Percentiles rank a stretch among this genome's conserved stretches.
phyloP scores from a whole-genome alignment of 2,888 invertebrate species.

The Polyploca ridens region DNA sequence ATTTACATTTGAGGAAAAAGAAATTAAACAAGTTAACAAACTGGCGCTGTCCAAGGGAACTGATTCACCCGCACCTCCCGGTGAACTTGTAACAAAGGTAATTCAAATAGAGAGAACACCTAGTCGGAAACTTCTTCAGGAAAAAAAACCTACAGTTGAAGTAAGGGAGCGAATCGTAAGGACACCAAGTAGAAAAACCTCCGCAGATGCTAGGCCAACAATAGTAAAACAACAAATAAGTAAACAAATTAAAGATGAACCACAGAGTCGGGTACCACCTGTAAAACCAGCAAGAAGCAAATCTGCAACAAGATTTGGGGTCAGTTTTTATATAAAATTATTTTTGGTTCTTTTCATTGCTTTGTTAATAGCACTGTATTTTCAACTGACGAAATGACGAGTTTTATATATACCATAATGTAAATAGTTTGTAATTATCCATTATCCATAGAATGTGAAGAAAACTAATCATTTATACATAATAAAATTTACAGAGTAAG shows the following conservation, averaged over 20 bases:
- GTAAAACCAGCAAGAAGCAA: constrained; percentile 80
- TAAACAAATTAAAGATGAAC: constrained; percentile 60
- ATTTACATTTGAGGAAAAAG: constrained; percentile 65
- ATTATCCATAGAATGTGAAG: constrained; percentile 52
- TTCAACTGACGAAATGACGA: constrained; percentile 58
- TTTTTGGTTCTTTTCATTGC: constrained; percentile 67
- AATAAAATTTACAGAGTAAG: constrained; percentile 81
- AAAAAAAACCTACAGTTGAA: constrained; percentile 72
- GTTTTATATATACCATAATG: constrained; percentile 42
- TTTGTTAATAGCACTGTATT: constrained; percentile 76
- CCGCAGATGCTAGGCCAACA: constrained; percentile 60
- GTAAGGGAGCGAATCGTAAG: constrained; percentile 73
- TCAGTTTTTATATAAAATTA: constrained; percentile 77
- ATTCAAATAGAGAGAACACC: constrained; percentile 77
- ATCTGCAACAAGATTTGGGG: constrained; percentile 79
- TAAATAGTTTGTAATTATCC: constrained; percentile 53
- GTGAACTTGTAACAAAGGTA: constrained; percentile 76
- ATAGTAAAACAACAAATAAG: constrained; percentile 49
- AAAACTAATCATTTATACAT: constrained; percentile 65
- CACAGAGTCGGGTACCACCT: constrained; percentile 66
- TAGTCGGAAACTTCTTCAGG: constrained; percentile 66
- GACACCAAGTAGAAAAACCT: constrained; percentile 72
- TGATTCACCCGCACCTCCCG: constrained; percentile 48
- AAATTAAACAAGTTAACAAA: constrained; percentile 49
- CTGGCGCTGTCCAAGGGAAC: constrained; percentile 46